Evolutionary conservation across 1,140 invertebrate species (phyloP).

Genomic region (Bathynomus jamesi): DNA sequence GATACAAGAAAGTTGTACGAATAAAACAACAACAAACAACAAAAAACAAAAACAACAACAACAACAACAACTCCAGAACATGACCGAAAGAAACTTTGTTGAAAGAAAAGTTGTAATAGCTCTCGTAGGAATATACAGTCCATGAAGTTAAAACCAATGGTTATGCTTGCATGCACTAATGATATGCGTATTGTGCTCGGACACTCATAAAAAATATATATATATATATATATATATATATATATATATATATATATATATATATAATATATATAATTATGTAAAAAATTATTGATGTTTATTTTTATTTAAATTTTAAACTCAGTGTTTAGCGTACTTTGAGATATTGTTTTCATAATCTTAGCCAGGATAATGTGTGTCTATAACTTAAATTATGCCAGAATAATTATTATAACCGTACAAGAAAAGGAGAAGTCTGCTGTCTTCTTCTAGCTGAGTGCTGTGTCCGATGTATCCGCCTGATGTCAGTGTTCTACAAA

Average conservation of each 20-base stretch:
- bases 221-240: neutral
- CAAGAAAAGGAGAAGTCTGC: neutral
- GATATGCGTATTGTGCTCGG: neutral
- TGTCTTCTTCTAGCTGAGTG: neutral
- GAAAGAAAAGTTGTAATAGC: too few species aligned
- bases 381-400: too few species aligned
- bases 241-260: neutral
- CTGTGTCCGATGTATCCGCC: neutral
- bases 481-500: neutral
- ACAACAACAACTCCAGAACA: too few species aligned
- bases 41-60: too few species aligned
- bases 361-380: too few species aligned
- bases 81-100: too few species aligned
- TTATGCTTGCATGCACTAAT: neutral
- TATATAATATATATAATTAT: neutral
- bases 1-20: too few species aligned
- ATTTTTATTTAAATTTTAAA: neutral
- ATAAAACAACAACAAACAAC: too few species aligned
- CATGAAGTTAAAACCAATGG: neutral
- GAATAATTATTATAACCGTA: neutral
- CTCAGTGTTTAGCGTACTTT: neutral
- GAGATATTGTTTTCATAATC: too few species aligned
- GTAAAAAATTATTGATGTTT: neutral
- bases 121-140: neutral
- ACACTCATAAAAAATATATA: neutral